Evolutionary conservation across 2,797 vertebrate species (phyloP).

Genomic region (Hylomyscus alleni): DNA sequence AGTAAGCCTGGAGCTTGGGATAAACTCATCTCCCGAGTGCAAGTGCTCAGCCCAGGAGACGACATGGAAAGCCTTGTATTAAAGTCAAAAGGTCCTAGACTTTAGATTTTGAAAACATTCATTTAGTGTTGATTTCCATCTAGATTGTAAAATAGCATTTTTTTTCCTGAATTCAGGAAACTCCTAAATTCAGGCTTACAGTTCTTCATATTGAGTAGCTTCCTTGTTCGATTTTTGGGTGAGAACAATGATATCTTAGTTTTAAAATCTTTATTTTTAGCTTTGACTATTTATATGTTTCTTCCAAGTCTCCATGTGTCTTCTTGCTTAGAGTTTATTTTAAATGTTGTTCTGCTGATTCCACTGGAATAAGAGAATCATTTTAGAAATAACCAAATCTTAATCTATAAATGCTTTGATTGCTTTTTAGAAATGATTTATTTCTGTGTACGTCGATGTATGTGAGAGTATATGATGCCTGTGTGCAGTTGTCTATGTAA

Average conservation of each 20-base stretch:
- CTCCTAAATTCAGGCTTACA: background rate
- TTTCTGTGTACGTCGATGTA: background rate
- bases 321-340: background rate
- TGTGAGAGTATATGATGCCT: background rate
- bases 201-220: background rate
- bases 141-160: constrained; percentile 11
- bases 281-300: background rate
- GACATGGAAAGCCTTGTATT: background rate
- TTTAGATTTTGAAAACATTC: background rate
- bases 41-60: rapidly evolving
- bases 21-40: rapidly evolving
- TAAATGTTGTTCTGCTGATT: background rate
- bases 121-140: background rate
- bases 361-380: background rate
- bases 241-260: constrained; percentile 17
- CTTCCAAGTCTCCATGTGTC: background rate
- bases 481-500: background rate
- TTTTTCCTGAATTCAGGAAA: background rate
- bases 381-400: background rate
- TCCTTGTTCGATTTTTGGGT: constrained; percentile 24
- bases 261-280: constrained; percentile 25
- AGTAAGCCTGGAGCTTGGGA: rapidly evolving
- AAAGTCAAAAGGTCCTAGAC: background rate
- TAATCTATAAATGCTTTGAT: background rate
- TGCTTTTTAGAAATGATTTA: background rate